These are phyloP conservation scores for Brotula barbata DNA, from an alignment of 2,797 vertebrate genomes.

Conservation along the genomic window DNA sequence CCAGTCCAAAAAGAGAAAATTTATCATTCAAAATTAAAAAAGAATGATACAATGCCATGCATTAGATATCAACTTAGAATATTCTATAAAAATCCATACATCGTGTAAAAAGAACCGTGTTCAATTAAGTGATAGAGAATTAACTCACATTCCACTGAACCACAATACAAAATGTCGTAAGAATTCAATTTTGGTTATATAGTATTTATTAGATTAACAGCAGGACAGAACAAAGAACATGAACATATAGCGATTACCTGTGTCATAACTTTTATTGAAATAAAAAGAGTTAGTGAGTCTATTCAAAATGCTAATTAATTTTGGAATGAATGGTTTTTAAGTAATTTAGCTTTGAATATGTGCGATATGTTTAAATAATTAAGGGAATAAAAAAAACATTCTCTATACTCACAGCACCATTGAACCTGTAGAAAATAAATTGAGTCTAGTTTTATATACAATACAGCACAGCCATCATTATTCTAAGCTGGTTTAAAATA, in stretches of 20 bases:
- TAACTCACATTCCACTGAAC: not conserved
- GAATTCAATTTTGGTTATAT: not conserved
- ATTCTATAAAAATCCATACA: not conserved
- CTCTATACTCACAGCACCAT: slow-evolving; percentile 61
- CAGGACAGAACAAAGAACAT: slow-evolving; percentile 37
- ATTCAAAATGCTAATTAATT: slow-evolving; percentile 2
- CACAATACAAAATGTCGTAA: slow-evolving; percentile 17
- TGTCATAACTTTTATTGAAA: slow-evolving; percentile 23
- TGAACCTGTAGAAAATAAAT: not conserved
- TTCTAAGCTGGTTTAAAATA: slow-evolving; percentile 4
- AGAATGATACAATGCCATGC: too few species aligned
- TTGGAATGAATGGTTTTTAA: too few species aligned
- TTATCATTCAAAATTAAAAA: too few species aligned
- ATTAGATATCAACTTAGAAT: too few species aligned
- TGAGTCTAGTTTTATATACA: not conserved
- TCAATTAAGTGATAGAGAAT: not conserved
- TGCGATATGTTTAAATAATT: slow-evolving; percentile 26
- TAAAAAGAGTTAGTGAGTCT: not conserved
- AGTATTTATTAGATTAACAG: slow-evolving; percentile 62
- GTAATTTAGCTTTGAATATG: too few species aligned
- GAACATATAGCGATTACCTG: slow-evolving; percentile 20
- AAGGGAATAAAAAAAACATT: slow-evolving; percentile 71
- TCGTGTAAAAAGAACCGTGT: not conserved
- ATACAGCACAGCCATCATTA: not conserved
- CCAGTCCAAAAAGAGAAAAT: not conserved